These are phyloP conservation scores for Drosophila orosa DNA, from an alignment of 1,140 invertebrate species.

Conservation along the genomic window DNA sequence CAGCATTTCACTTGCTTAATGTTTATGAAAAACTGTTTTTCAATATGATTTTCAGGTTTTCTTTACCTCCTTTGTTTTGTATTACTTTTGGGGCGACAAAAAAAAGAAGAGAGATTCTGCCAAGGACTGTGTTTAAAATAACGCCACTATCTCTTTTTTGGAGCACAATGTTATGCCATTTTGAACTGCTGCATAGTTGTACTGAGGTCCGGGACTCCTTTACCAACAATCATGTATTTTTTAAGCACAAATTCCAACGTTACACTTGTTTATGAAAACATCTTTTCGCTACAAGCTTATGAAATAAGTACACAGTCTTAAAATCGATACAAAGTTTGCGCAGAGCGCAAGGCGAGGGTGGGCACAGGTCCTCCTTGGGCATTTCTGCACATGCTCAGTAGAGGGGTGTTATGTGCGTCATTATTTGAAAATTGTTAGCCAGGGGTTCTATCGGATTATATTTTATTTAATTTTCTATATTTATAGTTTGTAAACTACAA, in stretches of 20 bases:
- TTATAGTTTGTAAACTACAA: not conserved
- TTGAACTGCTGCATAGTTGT: constrained; percentile 24
- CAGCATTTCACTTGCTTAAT: constrained; percentile 1
- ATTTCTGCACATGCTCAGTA: constrained; percentile 52
- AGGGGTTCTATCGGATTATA: not conserved
- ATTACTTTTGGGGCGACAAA: constrained; percentile 24
- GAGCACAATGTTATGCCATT: constrained; percentile 29
- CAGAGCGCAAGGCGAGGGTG: constrained; percentile 36
- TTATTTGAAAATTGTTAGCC: constrained; percentile 18
- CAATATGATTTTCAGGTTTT: not conserved
- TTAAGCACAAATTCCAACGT: constrained; percentile 17
- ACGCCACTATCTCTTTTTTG: constrained; percentile 10
- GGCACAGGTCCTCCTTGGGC: constrained; percentile 12
- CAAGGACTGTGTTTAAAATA: constrained; percentile 16
- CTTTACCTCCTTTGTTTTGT: constrained; percentile 34
- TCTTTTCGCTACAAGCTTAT: constrained; percentile 39
- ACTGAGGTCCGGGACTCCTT: constrained; percentile 10
- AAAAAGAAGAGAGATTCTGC: constrained; percentile 8
- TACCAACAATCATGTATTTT: constrained; percentile 29
- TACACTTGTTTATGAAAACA: constrained; percentile 49
- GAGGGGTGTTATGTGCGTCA: constrained; percentile 18
- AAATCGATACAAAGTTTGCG: constrained; percentile 56
- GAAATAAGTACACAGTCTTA: constrained; percentile 43
- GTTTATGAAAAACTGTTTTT: not conserved
- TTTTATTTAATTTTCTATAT: no score